Percentiles rank a stretch among this genome's conserved stretches.
These are phyloP conservation scores for Yponomeuta sedellus DNA, from an alignment of 2,888 invertebrate genomes.

Conservation along the genomic window DNA sequence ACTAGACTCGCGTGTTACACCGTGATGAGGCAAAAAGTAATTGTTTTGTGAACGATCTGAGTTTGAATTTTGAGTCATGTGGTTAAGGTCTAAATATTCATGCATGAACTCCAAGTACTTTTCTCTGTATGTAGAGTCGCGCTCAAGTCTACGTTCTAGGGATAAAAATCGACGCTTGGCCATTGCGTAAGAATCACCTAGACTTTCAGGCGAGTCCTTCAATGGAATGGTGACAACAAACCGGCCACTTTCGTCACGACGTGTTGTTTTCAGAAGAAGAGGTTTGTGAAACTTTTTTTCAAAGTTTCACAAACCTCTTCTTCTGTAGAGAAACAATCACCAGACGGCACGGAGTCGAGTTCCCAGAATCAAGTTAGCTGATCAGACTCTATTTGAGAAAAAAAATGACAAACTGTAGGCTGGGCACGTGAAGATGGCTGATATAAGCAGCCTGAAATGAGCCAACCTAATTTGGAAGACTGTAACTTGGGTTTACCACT, in stretches of 20 bases:
- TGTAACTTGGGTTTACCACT: constrained; percentile 16
- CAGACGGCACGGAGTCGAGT: background rate
- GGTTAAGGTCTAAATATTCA: background rate
- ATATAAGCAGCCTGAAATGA: too few species aligned
- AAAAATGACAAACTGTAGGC: too few species aligned
- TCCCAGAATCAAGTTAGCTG: constrained; percentile 11
- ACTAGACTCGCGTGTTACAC: constrained; percentile 20
- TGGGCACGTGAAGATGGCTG: too few species aligned
- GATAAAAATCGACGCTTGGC: too few species aligned
- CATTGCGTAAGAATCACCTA: too few species aligned
- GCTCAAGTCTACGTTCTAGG: too few species aligned
- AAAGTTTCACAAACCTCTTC: constrained; percentile 5
- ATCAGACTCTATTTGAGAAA: too few species aligned
- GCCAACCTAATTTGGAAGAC: constrained; percentile 20
- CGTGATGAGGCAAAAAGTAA: constrained; percentile 23
- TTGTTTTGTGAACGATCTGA: background rate
- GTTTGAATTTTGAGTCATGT: constrained; percentile 4
- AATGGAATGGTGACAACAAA: too few species aligned
- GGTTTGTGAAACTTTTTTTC: too few species aligned
- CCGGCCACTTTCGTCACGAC: too few species aligned
- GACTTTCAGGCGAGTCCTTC: too few species aligned
- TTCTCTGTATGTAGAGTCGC: background rate
- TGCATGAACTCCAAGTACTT: constrained; percentile 1
- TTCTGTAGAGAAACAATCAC: background rate
- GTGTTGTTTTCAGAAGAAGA: too few species aligned